These are phyloP conservation scores for Leptarthrus brevirostris DNA, from an alignment of 2,888 invertebrate species.

Conservation along the genomic window DNA sequence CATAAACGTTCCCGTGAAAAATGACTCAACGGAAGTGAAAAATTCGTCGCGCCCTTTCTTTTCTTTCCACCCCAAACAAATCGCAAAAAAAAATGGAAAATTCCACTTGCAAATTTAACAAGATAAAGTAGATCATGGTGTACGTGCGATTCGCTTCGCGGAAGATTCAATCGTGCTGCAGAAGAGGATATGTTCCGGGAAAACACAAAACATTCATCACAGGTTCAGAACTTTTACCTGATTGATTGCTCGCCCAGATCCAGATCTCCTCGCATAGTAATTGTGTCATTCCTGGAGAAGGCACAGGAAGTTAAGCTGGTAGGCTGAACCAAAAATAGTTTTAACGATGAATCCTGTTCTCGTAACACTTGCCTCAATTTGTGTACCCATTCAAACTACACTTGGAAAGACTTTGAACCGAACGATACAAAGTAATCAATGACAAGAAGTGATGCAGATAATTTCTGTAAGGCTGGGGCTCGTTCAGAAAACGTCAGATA, in stretches of 20 bases:
- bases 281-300: neutral
- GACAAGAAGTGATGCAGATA: no score
- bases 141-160: conserved; percentile 37
- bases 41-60: conserved; percentile 20
- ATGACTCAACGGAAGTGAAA: conserved; percentile 39
- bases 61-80: neutral
- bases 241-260: conserved; percentile 29
- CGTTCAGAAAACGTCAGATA: no score
- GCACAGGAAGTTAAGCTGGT: neutral
- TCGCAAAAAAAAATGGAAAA: no score
- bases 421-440: no score
- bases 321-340: no score
- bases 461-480: no score
- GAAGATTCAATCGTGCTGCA: conserved; percentile 40
- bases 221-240: conserved; percentile 17
- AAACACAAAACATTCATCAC: conserved; percentile 31
- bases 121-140: conserved; percentile 40
- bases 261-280: neutral
- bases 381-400: no score
- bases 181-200: conserved; percentile 10
- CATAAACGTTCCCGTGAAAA: conserved; percentile 18
- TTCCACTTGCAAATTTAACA: conserved; percentile 23
- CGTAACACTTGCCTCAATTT: no score
- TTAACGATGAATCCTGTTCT: no score
- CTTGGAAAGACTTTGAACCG: no score